These are phyloP conservation scores for Onychomys arenicola DNA, from an alignment of 2,797 vertebrate genomes.

Conservation along the genomic window DNA sequence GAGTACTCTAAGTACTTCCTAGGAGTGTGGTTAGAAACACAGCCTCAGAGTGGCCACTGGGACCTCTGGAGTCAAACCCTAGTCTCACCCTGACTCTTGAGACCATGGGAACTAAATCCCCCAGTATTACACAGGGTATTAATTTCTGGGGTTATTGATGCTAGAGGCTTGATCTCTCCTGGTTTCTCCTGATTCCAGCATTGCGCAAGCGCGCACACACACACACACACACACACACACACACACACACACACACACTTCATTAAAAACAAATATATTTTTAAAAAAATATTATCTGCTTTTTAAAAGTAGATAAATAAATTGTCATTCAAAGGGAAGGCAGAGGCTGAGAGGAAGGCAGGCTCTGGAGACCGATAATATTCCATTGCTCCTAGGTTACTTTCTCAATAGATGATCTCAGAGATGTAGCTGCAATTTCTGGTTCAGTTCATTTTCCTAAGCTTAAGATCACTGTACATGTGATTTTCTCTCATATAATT, in stretches of 20 bases:
- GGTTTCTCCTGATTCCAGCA: background rate
- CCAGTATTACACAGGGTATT: background rate
- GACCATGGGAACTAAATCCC: background rate
- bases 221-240: background rate
- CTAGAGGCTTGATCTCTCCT: background rate
- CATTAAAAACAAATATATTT: background rate
- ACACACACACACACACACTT: background rate
- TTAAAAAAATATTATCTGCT: background rate
- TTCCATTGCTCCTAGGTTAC: too few species aligned
- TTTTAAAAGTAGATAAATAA: background rate
- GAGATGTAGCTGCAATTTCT: background rate
- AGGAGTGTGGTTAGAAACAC: background rate
- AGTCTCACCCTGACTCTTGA: background rate
- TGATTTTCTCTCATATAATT: background rate
- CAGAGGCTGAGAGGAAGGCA: background rate
- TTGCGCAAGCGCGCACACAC: background rate
- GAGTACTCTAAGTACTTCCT: background rate
- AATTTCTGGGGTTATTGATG: background rate
- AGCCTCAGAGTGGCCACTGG: background rate
- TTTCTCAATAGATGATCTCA: background rate
- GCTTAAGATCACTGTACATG: background rate
- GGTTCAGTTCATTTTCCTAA: background rate
- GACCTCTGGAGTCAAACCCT: background rate
- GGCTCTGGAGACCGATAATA: background rate
- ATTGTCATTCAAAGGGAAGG: background rate